phyloP scores from a whole-genome alignment of 2,888 invertebrate genomes.

The Eueremaeus valkanovi region DNA sequence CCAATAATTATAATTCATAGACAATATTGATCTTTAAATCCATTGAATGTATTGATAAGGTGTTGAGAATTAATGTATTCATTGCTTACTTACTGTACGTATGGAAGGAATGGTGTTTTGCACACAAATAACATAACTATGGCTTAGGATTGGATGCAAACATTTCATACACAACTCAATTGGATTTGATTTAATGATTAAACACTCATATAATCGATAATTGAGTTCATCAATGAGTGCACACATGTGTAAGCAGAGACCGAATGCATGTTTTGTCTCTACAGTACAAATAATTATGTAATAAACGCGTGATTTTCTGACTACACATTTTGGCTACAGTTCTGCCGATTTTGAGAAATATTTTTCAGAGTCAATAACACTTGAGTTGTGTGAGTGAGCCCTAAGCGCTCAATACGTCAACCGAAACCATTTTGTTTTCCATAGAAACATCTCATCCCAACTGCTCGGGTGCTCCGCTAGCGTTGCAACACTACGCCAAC shows the following conservation, averaged over 20 bases:
- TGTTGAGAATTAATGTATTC: neutral
- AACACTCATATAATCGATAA: too few relatives aligned
- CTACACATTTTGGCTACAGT: neutral
- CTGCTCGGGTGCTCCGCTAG: neutral
- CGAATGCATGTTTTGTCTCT: neutral
- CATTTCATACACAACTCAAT: neutral
- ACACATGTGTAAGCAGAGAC: neutral
- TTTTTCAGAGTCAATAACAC: slow-evolving; percentile 30
- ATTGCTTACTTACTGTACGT: neutral
- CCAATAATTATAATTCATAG: too few relatives aligned
- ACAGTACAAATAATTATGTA: neutral
- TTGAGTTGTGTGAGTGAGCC: slow-evolving; percentile 10
- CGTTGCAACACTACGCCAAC: neutral
- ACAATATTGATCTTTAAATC: too few relatives aligned
- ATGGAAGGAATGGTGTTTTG: too few relatives aligned
- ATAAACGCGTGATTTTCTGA: slow-evolving; percentile 8
- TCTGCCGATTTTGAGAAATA: slow-evolving; percentile 19
- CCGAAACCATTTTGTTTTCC: slow-evolving; percentile 29
- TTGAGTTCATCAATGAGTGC: neutral
- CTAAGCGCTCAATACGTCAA: neutral
- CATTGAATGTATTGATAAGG: neutral
- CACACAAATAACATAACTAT: too few relatives aligned
- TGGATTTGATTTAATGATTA: neutral
- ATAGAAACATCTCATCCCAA: slow-evolving; percentile 8
- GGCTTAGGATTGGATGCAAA: too few relatives aligned